Conservation (phyloP, 2,113 vertebrate genomes). For the Mystacornis crossleyi region DNA sequence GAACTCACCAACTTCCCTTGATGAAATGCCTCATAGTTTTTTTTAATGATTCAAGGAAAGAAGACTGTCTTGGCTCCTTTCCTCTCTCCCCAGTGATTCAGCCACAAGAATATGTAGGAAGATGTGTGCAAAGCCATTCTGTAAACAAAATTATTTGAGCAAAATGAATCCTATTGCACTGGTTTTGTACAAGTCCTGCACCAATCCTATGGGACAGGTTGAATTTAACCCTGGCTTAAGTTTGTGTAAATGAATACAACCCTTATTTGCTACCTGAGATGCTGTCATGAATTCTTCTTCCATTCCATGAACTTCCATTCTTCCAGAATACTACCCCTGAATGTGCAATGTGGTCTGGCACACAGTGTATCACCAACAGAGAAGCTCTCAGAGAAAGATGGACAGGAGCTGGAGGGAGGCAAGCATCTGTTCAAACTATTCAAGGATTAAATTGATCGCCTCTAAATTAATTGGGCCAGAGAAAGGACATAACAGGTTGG, state of each 20-base stretch:
- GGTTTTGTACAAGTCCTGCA: background rate
- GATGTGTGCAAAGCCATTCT: background rate
- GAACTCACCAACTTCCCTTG: background rate
- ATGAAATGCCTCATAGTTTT: background rate
- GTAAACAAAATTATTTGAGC: background rate
- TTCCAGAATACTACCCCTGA: background rate
- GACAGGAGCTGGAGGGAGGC: background rate
- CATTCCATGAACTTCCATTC: background rate
- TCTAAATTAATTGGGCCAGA: background rate
- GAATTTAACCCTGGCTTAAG: background rate
- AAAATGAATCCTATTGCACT: background rate
- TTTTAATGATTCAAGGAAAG: background rate
- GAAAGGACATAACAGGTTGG: background rate
- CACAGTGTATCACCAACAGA: background rate
- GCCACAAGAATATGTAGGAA: background rate
- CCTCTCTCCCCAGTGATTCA: background rate
- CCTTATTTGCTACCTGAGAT: background rate
- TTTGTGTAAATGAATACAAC: background rate
- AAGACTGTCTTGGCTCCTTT: background rate
- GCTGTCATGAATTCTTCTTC: background rate
- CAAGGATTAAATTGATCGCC: background rate
- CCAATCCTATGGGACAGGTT: background rate
- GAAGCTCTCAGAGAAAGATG: background rate
- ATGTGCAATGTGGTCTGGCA: background rate
- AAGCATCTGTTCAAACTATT: background rate